These are phyloP conservation scores for Tursiops truncatus DNA, from an alignment of 2,113 vertebrate species.

Conservation along the genomic window DNA sequence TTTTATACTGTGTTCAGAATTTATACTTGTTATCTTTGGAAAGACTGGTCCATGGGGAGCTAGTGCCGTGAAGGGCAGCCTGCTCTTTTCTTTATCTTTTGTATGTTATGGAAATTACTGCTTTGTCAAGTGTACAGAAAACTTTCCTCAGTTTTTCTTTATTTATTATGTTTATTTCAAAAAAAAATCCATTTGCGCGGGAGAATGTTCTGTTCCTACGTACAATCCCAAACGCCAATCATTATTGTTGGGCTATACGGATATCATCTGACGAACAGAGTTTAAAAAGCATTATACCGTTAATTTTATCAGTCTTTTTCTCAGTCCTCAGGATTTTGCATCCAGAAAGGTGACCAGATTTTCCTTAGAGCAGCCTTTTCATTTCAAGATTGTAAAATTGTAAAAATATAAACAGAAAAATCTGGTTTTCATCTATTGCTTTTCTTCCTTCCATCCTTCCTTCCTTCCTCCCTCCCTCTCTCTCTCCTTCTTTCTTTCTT, in stretches of 20 bases:
- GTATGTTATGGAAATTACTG: neutral
- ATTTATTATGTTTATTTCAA: neutral
- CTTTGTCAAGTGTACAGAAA: neutral
- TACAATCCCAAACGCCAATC: neutral
- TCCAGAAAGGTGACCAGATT: neutral
- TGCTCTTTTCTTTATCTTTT: too few species aligned
- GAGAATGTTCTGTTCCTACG: neutral
- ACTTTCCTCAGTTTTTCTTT: neutral
- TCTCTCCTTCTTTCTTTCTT: neutral
- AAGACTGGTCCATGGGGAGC: neutral
- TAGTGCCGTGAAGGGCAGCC: accelerated
- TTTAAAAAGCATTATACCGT: neutral
- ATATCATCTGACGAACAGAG: neutral
- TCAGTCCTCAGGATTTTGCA: neutral
- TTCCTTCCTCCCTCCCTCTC: neutral
- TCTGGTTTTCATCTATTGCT: neutral
- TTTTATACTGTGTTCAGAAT: neutral
- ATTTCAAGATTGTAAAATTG: neutral
- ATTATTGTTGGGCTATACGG: neutral
- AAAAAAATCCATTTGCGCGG: neutral
- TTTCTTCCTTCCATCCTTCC: neutral
- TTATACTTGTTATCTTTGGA: too few species aligned
- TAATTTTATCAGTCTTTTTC: neutral
- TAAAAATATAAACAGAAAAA: too few species aligned
- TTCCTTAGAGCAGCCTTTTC: neutral